These are phyloP conservation scores for Gymnarchus niloticus DNA, from an alignment of 2,113 vertebrate species.

Conservation along the genomic window DNA sequence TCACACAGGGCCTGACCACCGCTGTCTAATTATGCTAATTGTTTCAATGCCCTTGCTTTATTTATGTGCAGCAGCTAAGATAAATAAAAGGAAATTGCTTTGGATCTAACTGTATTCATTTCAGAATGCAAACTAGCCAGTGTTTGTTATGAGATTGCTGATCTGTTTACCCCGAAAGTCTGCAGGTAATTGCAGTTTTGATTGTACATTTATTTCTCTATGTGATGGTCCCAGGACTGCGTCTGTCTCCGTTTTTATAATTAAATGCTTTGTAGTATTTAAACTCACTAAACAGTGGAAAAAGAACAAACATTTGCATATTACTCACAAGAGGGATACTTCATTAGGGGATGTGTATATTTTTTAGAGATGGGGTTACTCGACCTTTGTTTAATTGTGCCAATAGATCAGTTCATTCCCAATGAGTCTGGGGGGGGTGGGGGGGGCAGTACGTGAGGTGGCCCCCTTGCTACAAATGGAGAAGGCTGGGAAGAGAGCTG, in stretches of 20 bases:
- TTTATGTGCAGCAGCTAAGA: constrained; percentile 98
- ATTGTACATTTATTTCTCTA: constrained; percentile 97
- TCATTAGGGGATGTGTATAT: constrained; percentile 38
- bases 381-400: constrained; percentile 14
- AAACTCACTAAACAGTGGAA: constrained; percentile 83
- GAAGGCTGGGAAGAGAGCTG: constrained; percentile 42
- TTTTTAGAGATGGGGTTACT: constrained; percentile 27
- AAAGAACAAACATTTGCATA: constrained; percentile 78
- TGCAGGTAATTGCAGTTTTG: constrained; percentile 99
- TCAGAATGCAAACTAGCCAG: constrained; percentile 98
- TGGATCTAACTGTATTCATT: constrained; percentile 99
- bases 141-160: constrained; percentile 93
- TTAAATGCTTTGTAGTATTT: constrained; percentile 92
- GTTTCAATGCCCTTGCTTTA: constrained; percentile 99
- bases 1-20: constrained; percentile 96
- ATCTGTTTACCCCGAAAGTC: constrained; percentile 99
- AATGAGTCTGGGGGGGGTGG: constrained; percentile 30
- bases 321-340: constrained; percentile 73
- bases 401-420: constrained; percentile 1
- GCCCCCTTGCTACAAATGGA: constrained; percentile 50
- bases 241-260: constrained; percentile 85
- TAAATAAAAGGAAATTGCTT: constrained; percentile 99
- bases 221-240: constrained; percentile 85
- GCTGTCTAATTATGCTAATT: constrained; percentile 99
- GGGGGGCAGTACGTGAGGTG: constrained; percentile 47